These are phyloP conservation scores for Eristalis intricaria DNA, from an alignment of 2,888 invertebrate genomes.

Conservation along the genomic window DNA sequence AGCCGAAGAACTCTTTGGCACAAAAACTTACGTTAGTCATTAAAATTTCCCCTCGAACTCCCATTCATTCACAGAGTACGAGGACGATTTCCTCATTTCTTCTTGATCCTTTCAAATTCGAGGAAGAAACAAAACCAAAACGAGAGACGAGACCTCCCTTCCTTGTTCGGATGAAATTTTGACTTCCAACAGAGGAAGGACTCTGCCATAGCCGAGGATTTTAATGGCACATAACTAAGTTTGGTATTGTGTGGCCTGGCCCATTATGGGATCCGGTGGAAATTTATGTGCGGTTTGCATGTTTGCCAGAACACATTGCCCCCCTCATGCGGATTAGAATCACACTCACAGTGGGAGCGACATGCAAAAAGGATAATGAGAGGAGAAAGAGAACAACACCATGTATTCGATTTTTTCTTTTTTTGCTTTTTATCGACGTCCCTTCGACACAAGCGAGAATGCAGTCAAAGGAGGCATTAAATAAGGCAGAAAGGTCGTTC, in stretches of 20 bases:
- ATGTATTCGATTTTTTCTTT: background rate
- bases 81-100: conserved; percentile 9
- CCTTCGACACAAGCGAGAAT: background rate
- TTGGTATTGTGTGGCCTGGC: conserved; percentile 12
- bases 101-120: background rate
- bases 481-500: background rate
- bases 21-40: conserved; percentile 18
- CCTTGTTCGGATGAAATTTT: conserved; percentile 18
- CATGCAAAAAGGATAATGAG: conserved; percentile 49
- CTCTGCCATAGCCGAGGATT: background rate
- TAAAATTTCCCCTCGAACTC: conserved; percentile 19
- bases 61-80: background rate
- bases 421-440: background rate
- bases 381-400: conserved; percentile 21
- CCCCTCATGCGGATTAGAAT: conserved; percentile 40
- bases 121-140: conserved; percentile 11
- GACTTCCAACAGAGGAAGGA: conserved; percentile 12
- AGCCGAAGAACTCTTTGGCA: background rate
- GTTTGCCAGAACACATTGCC: conserved; percentile 35
- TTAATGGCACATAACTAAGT: conserved; percentile 37
- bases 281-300: conserved; percentile 62
- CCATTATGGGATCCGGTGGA: conserved; percentile 45
- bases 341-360: conserved; percentile 33
- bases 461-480: conserved; percentile 26
- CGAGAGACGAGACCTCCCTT: background rate